Evolutionary conservation across 2,113 vertebrate species (phyloP).

Genomic region (Erythrolamprus reginae): DNA sequence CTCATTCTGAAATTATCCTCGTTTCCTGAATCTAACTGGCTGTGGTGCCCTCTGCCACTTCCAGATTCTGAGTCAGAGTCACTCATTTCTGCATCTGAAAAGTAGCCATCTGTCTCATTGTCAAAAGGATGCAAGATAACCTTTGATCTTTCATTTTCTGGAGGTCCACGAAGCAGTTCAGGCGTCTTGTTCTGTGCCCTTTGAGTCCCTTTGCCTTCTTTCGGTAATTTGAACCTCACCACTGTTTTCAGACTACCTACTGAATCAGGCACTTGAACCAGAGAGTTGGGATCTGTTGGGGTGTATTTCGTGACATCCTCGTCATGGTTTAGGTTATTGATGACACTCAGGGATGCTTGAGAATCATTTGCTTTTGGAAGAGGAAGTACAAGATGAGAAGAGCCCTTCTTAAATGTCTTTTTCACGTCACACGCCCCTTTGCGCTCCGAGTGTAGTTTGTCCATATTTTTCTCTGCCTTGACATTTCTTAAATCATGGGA

Average conservation of each 20-base stretch:
- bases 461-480: constrained; percentile 58
- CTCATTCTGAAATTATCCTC: constrained; percentile 92
- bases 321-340: constrained; percentile 51
- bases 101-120: constrained; percentile 86
- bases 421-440: constrained; percentile 50
- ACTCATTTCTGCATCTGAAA: constrained; percentile 89
- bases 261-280: constrained; percentile 74
- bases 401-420: constrained; percentile 63
- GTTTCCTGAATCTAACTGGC: constrained; percentile 77
- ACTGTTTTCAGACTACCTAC: constrained; percentile 64
- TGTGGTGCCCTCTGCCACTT: constrained; percentile 71
- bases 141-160: constrained; percentile 58
- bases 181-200: constrained; percentile 61
- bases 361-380: constrained; percentile 76
- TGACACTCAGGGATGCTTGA: constrained; percentile 68
- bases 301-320: constrained; percentile 49
- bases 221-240: constrained; percentile 74
- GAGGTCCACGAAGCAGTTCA: constrained; percentile 45
- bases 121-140: constrained; percentile 71
- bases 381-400: constrained; percentile 67
- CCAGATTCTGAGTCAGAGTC: constrained; percentile 77
- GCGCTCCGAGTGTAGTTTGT: constrained; percentile 46
- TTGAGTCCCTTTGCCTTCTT: constrained; percentile 73
- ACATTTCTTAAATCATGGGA: constrained; percentile 52
- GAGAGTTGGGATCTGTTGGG: constrained; percentile 58